phyloP scores from a whole-genome alignment of 1,140 invertebrate species.

The Hyphantria cunea region DNA sequence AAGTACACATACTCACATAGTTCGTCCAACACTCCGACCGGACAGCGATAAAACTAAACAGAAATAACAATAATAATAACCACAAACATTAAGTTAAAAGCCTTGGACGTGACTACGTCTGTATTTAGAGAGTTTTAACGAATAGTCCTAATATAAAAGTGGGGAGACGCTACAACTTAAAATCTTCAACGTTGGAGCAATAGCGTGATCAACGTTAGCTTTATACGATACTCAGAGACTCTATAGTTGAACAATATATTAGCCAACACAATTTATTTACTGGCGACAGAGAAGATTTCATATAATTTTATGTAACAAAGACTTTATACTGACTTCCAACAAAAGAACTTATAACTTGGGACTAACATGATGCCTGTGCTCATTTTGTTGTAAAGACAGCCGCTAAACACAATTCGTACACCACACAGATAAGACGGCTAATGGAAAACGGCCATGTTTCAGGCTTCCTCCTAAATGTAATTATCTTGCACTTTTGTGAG shows the following conservation, averaged over 20 bases:
- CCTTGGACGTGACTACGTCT: slow-evolving; percentile 3
- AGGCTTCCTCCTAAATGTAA: slow-evolving; percentile 9
- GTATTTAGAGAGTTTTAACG: not conserved
- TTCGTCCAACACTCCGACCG: not conserved
- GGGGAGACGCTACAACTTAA: slow-evolving; percentile 22
- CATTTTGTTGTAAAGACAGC: no score
- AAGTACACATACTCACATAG: not conserved
- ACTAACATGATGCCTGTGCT: no score
- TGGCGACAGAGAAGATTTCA: no score
- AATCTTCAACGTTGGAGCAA: slow-evolving; percentile 37
- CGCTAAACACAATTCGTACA: no score
- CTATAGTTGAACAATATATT: no score
- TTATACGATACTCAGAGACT: slow-evolving; percentile 6
- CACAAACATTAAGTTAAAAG: slow-evolving; percentile 17
- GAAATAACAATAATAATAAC: slow-evolving; percentile 17
- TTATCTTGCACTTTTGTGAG: slow-evolving; percentile 8
- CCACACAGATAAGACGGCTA: slow-evolving; percentile 18
- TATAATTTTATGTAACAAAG: no score
- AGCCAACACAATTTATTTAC: no score
- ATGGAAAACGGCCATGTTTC: slow-evolving; percentile 6
- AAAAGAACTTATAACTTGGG: no score
- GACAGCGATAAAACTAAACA: not conserved
- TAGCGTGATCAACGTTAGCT: slow-evolving; percentile 31
- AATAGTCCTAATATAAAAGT: slow-evolving; percentile 33
- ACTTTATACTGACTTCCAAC: no score